Evolutionary conservation across 2,888 invertebrate genomes (phyloP), one percentile per base, ranked within the genome.

Genomic region (Sphinx pinastri): DNA sequence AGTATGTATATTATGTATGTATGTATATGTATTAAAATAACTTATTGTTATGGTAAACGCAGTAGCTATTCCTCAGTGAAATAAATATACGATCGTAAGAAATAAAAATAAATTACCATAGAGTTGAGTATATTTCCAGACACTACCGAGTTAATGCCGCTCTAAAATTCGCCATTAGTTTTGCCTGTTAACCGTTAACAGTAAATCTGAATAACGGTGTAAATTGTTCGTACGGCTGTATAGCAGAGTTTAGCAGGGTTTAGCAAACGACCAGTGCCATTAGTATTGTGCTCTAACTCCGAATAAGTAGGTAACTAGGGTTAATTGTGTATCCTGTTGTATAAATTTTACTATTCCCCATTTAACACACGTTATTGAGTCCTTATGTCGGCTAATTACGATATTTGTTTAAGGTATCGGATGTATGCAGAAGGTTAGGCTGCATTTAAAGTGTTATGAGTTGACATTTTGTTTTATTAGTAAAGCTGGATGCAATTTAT

Each of bases 101-200:
- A 47, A 63, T 63, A 47, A 16, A 63, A 63, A 47, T 47, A n/a
- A 60, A 47, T 13, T 13, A 49, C 47, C 45, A 60, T 47, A 47
- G 13, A 49, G 47, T 49, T 47, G 11, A 19, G 14, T 63, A 49
- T 63, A 60, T 60, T 47, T 47, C 49, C 63, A 63, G 47, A 13
- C 19, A 47, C 19, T 49, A 47, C 63, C 19, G 13, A 63, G 63
- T 63, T 57, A 49, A 63, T 49, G 63, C 19, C 31, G 58, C 14
- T 63, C 63, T 63, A 63, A 63, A 63, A 63, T 63, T 63, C 63
- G 49, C 63, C 49, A 63, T 63, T 63, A 63, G 63, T 49, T 63
- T 63, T 63, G 63, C 63, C 63, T 63, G 49, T 63, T 63, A 63
- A 49, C 49, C 49, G 63, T 63, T 63, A 55, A 63, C 63, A 63